Evolutionary conservation across 2,797 vertebrate genomes (phyloP), one percentile per base, ranked within the genome.

Genomic region (Linurgus olivaceus): DNA sequence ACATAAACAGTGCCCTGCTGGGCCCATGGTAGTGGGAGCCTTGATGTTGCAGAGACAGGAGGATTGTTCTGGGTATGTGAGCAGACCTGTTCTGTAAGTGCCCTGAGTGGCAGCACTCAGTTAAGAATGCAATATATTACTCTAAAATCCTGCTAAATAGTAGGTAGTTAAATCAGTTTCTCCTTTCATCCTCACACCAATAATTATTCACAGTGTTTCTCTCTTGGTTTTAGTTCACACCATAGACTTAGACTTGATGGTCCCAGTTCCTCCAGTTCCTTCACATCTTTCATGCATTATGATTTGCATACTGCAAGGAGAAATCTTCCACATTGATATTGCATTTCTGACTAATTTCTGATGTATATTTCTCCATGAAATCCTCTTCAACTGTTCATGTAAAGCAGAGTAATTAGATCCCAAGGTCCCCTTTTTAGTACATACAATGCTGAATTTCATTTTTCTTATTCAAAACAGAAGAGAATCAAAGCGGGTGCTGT

Each of bases 1-100:
- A 55, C 17, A n/a, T 15, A 38, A 65, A 40, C 13, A 66, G 55
- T 52, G 47, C 26, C 14, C 2, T 31, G 37, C 47, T 20, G 9
- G 6, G 42, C n/a, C 38, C 2, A 0, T 14, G 42, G 52, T 9
- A 42, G 35, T 25, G 28, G 62, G 24, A 35, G 1, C 1, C 3
- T 16, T 2, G 5, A 5, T 29, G 7, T 10, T 6, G 5, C 8
- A 40, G 66, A n/a, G n/a, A 11, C 1, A 9, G 35, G 21, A 57
- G 51, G 23, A 28, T 23, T 78, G 13, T 14, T 71, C 24, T 62
- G 0, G 57, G 15, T 10, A 2, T 3, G 9, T 40, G 59, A 83
- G 25, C 11, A 47, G 31, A 12, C 23, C 7, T 50, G 7, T n/a
- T 67, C 21, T 62, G 0, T 26, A 48, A 48, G 75, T 47, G 28